A percentile compares a stretch with the other conserved stretches of the same genome.
Evolutionary conservation across 2,113 vertebrate genomes (phyloP).

Genomic region (Oreochromis aureus): DNA sequence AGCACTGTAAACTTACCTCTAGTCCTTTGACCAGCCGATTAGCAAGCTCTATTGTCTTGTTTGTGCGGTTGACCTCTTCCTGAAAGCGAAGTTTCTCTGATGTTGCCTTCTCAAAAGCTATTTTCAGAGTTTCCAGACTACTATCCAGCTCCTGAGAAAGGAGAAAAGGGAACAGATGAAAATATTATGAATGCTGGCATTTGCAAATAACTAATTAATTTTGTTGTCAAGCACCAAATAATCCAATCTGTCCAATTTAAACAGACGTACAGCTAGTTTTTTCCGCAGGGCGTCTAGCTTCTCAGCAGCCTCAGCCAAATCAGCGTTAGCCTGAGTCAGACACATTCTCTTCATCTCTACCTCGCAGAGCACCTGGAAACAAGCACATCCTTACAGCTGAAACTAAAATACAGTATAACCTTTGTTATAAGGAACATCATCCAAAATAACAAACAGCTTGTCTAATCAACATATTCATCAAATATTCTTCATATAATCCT

Average conservation of each 20-base stretch:
- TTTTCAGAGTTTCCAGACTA: conserved; percentile 82
- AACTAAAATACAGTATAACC: background rate
- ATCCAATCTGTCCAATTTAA: background rate
- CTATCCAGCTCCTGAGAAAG: conserved; percentile 80
- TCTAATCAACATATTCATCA: background rate
- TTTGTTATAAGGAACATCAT: background rate
- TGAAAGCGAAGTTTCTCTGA: conserved; percentile 89
- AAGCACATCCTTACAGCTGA: background rate
- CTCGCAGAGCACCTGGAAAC: conserved; percentile 65
- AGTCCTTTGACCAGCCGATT: conserved; percentile 95
- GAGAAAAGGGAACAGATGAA: background rate
- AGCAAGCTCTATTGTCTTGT: conserved; percentile 93
- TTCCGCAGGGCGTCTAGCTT: conserved; percentile 71
- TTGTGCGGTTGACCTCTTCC: conserved; percentile 91
- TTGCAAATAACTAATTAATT: background rate
- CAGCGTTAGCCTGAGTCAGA: conserved; percentile 71
- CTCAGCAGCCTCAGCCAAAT: conserved; percentile 71
- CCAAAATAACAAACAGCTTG: background rate
- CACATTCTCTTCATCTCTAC: conserved; percentile 72
- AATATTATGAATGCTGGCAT: background rate
- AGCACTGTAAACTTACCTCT: conserved; percentile 75
- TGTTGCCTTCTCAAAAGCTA: conserved; percentile 83
- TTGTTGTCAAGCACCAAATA: background rate
- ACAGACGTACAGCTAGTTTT: conserved; percentile 66
- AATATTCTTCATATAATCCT: background rate